Percentiles rank a stretch among this genome's conserved stretches.
Evolutionary conservation across 2,888 invertebrate genomes (phyloP).

Genomic region (Hydrotaea diabolus): DNA sequence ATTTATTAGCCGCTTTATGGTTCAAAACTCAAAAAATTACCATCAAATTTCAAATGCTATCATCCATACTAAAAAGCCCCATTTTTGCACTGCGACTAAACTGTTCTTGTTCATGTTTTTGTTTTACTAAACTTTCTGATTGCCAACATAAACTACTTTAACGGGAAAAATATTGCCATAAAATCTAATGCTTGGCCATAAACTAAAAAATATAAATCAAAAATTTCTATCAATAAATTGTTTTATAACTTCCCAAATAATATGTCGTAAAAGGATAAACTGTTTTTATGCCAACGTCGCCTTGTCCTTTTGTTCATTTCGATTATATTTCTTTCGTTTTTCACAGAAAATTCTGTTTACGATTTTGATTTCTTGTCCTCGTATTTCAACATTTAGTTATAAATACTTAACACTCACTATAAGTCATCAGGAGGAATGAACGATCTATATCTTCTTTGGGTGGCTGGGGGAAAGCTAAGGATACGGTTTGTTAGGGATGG

Average conservation of each 20-base stretch:
- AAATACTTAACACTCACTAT: slow-evolving; percentile 50
- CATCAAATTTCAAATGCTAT: neutral
- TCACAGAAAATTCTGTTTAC: neutral
- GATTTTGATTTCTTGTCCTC: neutral
- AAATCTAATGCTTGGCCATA: neutral
- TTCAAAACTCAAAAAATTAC: too few relatives aligned
- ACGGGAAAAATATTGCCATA: slow-evolving; percentile 17
- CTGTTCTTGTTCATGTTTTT: neutral
- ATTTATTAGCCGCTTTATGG: too few relatives aligned
- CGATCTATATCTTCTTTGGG: neutral
- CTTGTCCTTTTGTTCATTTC: neutral
- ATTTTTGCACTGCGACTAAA: neutral
- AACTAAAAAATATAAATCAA: slow-evolving; percentile 22
- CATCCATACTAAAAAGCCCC: neutral
- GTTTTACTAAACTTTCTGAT: neutral
- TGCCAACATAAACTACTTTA: neutral
- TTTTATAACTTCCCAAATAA: slow-evolving; percentile 41
- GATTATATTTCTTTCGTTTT: too few relatives aligned
- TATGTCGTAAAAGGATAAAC: slow-evolving; percentile 20
- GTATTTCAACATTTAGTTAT: slow-evolving; percentile 33
- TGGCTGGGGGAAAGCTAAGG: neutral
- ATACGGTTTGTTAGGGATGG: neutral
- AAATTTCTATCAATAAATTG: slow-evolving; percentile 46
- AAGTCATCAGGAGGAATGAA: neutral
- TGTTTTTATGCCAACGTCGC: neutral